Base-by-base conservation (phyloP, 2,888 invertebrate genomes). In the Clepsis dumicolana region DNA sequence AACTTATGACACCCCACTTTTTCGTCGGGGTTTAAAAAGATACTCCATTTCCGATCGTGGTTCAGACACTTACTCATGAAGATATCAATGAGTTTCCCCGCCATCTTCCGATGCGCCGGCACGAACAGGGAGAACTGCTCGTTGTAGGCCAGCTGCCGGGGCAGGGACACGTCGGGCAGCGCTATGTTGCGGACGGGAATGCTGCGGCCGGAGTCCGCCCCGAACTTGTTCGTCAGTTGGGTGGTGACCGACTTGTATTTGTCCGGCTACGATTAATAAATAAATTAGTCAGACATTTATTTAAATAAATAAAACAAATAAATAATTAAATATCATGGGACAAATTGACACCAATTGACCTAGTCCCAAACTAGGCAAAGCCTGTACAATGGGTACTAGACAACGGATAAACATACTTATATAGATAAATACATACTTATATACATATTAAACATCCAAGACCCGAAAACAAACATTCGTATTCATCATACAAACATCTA, bases 111-210 rank as follows among this genome's bases (percentile, higher is more conserved):
- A 86, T 97, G 97, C 63, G 91, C 91, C 1, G 96, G 96, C 72
- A 96, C 94, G 83, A 96, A 97, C 24, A 96, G 91, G 0, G 96
- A 96, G 89, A 97, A 97, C 76, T 95, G 94, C 2, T 95, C 95
- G 21, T 95, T 94, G 72, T 95, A 94, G 2, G 94, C 92, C 78
- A 97, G 88, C 76, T 94, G 85, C 94, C 95, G 88, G 0, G 96
- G 95, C 44, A 95, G 79, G 12, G 88, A 84, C 14, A 96, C 82
- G 85, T 96, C 95, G 0, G 96, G 96, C 35, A 96, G 85, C 0
- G 94, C 88, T 75, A 96, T 95, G 84, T 95, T 94, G 8, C 94
- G 90, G 10, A 96, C 93, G 0, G 94, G 94, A 32, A 96, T 93
- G 3, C 82, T 79, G 50, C 90, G 87, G 14, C 87, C 88, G 0